Conservation (phyloP, 1,140 invertebrate genomes). For the Brachystomella parvula region DNA sequence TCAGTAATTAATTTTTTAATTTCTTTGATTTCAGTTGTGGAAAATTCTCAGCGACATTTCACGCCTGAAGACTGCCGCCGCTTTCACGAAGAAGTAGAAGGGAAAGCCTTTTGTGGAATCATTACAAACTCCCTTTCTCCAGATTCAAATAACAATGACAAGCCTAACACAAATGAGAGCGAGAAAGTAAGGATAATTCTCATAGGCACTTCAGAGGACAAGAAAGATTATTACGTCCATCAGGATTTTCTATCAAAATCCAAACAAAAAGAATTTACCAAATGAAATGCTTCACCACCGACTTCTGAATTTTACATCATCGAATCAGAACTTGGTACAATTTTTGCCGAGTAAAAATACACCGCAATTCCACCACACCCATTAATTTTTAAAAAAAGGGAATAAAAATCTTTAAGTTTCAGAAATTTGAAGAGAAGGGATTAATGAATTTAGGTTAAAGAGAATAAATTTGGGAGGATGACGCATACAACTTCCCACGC, state of each 20-base stretch:
- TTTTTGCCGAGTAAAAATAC: too few species aligned
- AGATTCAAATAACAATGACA: background rate
- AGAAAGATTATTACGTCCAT: conserved; percentile 13
- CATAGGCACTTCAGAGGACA: background rate
- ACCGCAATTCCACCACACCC: too few species aligned
- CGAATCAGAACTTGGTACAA: too few species aligned
- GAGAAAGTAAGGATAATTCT: conserved; percentile 10
- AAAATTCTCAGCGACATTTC: background rate
- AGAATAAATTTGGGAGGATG: too few species aligned
- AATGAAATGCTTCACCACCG: background rate
- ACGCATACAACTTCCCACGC: too few species aligned
- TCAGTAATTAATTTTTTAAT: background rate
- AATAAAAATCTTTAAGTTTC: too few species aligned
- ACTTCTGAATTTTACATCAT: too few species aligned
- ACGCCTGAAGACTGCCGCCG: conserved; percentile 16
- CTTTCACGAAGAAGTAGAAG: conserved; percentile 8
- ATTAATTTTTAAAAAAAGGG: too few species aligned
- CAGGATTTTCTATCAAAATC: background rate
- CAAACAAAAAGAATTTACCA: background rate
- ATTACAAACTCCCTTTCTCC: background rate
- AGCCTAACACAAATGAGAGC: background rate
- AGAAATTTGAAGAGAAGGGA: too few species aligned
- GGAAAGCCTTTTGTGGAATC: conserved; percentile 10
- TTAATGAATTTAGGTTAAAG: too few species aligned
- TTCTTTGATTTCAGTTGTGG: conserved; percentile 1